A percentile compares a stretch with the other conserved stretches of the same genome.
These are phyloP conservation scores for Erpobdella octoculata DNA, from an alignment of 2,888 invertebrate genomes.

Conservation along the genomic window DNA sequence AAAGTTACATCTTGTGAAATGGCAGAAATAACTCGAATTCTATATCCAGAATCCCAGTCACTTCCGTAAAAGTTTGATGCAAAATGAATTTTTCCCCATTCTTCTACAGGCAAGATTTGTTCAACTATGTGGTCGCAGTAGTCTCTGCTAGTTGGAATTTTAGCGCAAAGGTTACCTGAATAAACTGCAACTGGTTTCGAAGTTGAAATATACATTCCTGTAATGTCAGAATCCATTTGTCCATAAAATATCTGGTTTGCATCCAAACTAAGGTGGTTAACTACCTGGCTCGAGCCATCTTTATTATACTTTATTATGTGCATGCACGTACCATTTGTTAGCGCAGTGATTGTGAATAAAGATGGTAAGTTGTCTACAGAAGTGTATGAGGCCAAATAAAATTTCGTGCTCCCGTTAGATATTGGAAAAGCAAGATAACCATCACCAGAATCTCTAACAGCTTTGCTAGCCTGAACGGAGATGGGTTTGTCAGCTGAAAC, in stretches of 20 bases:
- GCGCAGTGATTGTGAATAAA: constrained; percentile 16
- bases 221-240: constrained; percentile 16
- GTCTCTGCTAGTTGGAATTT: constrained; percentile 3
- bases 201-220: constrained; percentile 24
- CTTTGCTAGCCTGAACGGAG: constrained; percentile 28
- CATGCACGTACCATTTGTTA: constrained; percentile 17
- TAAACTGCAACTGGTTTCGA: constrained; percentile 29
- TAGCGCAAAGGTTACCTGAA: constrained; percentile 27
- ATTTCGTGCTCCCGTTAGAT: constrained; percentile 12
- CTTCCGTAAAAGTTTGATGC: constrained; percentile 17
- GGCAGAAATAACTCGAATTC: not conserved
- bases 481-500: constrained; percentile 8
- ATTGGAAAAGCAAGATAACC: constrained; percentile 26
- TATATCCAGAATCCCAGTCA: not conserved
- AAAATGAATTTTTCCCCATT: constrained; percentile 22
- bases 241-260: constrained; percentile 16
- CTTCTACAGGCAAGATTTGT: constrained; percentile 25
- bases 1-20: not conserved
- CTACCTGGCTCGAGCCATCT: not conserved
- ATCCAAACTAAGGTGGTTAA: constrained; percentile 9
- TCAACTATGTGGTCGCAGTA: constrained; percentile 30
- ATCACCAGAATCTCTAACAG: constrained; percentile 10
- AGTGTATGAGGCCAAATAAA: constrained; percentile 23
- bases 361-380: not conserved
- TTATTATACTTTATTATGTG: not conserved